These are phyloP conservation scores for Phlogophora meticulosa DNA, from an alignment of 2,888 invertebrate genomes.

Conservation along the genomic window DNA sequence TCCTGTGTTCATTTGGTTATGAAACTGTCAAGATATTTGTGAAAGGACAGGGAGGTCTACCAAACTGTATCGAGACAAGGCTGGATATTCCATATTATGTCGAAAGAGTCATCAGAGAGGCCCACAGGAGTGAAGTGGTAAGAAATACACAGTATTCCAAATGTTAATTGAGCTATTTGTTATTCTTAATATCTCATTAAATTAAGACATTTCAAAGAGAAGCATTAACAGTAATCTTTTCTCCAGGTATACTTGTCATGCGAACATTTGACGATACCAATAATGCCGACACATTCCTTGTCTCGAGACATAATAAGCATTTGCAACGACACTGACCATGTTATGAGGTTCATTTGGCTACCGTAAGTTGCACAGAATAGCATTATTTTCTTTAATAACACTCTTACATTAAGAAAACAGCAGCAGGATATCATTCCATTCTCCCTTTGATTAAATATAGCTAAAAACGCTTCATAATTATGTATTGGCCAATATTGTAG, in stretches of 20 bases:
- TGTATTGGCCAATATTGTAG: conserved; percentile 68
- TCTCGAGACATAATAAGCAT: conserved; percentile 84
- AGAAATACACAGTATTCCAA: conserved; percentile 44
- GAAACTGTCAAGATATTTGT: conserved; percentile 84
- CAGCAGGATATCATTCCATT: neutral
- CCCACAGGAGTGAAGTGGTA: conserved; percentile 79
- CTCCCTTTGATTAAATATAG: neutral
- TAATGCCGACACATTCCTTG: conserved; percentile 86
- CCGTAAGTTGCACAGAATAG: conserved; percentile 75
- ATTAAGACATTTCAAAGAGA: neutral
- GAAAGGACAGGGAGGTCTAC: conserved; percentile 86
- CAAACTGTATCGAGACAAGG: conserved; percentile 84
- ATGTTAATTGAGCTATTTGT: neutral
- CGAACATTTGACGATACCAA: conserved; percentile 82
- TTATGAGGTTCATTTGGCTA: conserved; percentile 87
- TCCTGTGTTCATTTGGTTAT: conserved; percentile 85
- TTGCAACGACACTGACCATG: conserved; percentile 84
- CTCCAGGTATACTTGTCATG: conserved; percentile 83
- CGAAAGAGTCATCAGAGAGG: conserved; percentile 78
- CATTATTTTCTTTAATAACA: neutral
- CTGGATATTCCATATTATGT: conserved; percentile 83
- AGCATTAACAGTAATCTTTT: neutral
- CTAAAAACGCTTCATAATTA: neutral
- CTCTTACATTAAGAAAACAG: neutral
- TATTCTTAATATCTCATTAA: too few species aligned